A percentile compares a stretch with the other conserved stretches of the same genome.
These are phyloP conservation scores for Montipora cactus DNA, from an alignment of 64 coral and sea anemone genomes.

Conservation along the genomic window DNA sequence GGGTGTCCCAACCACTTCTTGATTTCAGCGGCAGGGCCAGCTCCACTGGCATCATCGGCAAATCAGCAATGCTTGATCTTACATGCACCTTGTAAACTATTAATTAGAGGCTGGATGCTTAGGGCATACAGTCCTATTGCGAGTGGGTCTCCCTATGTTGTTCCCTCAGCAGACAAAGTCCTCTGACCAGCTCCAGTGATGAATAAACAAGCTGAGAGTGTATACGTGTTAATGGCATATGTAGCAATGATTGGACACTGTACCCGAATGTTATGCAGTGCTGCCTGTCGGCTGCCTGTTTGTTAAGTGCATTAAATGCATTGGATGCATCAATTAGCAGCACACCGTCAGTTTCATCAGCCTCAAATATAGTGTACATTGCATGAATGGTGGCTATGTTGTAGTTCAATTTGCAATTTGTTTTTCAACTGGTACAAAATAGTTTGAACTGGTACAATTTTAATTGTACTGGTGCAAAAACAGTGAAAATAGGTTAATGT, in stretches of 20 bases:
- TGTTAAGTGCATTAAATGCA: conserved; percentile 18
- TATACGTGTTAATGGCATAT: conserved; percentile 54
- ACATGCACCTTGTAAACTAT: too few relatives aligned
- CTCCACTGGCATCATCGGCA: too few relatives aligned
- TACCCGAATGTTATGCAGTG: conserved; percentile 44
- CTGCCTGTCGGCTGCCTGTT: conserved; percentile 15
- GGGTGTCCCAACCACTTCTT: background rate
- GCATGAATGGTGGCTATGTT: conserved; percentile 22
- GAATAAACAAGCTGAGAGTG: conserved; percentile 23
- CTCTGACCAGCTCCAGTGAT: conserved; percentile 33
- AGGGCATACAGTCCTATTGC: too few relatives aligned
- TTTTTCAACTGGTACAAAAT: too few relatives aligned
- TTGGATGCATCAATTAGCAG: conserved; percentile 58
- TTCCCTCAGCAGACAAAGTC: conserved; percentile 53
- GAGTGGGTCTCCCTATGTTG: conserved; percentile 8
- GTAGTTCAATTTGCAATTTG: too few relatives aligned
- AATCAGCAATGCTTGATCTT: too few relatives aligned
- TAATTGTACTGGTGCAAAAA: too few relatives aligned
- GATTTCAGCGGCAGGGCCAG: too few relatives aligned
- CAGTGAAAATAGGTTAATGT: too few relatives aligned
- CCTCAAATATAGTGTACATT: conserved; percentile 54
- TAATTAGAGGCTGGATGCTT: too few relatives aligned
- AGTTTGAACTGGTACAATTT: too few relatives aligned
- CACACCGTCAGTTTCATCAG: conserved; percentile 49
- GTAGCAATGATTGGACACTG: conserved; percentile 52